Evolutionary conservation across 2,797 vertebrate species (phyloP), one percentile per base, ranked within the genome.

Genomic region (Sebastes oblongus): DNA sequence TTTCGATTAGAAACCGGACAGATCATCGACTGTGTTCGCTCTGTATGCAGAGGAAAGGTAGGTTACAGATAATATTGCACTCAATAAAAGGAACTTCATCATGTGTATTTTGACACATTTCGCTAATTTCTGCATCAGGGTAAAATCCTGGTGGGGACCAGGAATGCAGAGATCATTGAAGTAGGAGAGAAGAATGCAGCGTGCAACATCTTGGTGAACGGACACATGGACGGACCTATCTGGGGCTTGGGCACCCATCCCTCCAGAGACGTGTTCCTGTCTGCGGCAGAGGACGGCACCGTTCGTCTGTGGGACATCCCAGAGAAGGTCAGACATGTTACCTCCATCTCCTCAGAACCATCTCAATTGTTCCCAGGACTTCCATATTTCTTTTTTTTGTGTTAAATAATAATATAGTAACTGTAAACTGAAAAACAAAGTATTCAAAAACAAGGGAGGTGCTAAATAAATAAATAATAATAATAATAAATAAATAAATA

Each of bases 101-200:
- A 22, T 42, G 32, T 78, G 29, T 27, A 12, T 73, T 52, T 65
- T 75, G 18, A 70, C 34, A 12, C 18, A 1, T 79, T 76, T 36
- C 18, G 3, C 18, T 69, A 2, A n/a, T 30, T 64, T 29, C 32
- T 72, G 64, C 79, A 87, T 83, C 82, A 99, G 98, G 98, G 98
- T 75, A 99, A 99, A 91, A 98, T 99, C 93, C 93, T 99, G 0
- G 98, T 99, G 84, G 98, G 98, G 46, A 99, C 98, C 75, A 96
- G 96, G 72, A 98, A 98, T 62, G 97, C 98, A 0, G 98, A 99
- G 95, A 99, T 99, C 78, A 98, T 99, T 8, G 98, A 99, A 90
- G 97, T 99, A 62, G 98, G 98, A 77, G 98, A 99, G 93, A 99
- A 99, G 91, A 99, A 98, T 5, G 98, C 98, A 76, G 98, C 96